phyloP scores from a whole-genome alignment of 2,797 vertebrate species.

The Coranthus polyacanthus region DNA sequence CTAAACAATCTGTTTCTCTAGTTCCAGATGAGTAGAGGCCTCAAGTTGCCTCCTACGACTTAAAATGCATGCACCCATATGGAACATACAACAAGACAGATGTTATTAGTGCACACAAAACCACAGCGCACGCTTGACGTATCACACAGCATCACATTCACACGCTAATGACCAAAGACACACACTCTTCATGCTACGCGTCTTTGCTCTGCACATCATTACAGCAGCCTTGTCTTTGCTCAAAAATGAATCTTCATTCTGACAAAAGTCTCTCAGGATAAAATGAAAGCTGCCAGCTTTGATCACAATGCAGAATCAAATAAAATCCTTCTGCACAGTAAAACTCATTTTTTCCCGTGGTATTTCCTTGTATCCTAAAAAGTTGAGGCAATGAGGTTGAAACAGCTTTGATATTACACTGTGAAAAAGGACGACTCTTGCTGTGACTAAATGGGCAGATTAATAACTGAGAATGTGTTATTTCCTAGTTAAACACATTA shows the following conservation, averaged over 20 bases:
- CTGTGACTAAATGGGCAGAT: background rate
- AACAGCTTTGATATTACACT: background rate
- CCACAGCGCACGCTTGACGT: too few species aligned
- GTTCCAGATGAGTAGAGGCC: too few species aligned
- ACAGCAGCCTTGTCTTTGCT: conserved; percentile 30
- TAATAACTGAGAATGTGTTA: background rate
- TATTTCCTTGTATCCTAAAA: conserved; percentile 14
- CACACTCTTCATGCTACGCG: background rate
- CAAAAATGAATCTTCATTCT: conserved; percentile 41
- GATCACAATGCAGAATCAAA: conserved; percentile 49
- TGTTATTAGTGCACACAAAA: too few species aligned
- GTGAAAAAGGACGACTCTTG: background rate
- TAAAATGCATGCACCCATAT: too few species aligned
- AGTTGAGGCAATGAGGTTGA: conserved; percentile 7
- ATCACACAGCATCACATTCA: background rate
- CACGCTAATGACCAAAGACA: conserved; percentile 7
- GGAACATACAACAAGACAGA: too few species aligned
- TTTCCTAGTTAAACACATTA: background rate
- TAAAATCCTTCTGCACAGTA: conserved; percentile 39
- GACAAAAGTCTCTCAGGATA: conserved; percentile 51
- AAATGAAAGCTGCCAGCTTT: conserved; percentile 50
- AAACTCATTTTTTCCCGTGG: background rate
- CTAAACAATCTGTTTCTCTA: too few species aligned
- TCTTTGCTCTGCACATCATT: conserved; percentile 52
- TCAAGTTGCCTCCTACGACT: too few species aligned